Base-by-base conservation (phyloP, 1,140 invertebrate species). In the Lepidostoma basale region DNA sequence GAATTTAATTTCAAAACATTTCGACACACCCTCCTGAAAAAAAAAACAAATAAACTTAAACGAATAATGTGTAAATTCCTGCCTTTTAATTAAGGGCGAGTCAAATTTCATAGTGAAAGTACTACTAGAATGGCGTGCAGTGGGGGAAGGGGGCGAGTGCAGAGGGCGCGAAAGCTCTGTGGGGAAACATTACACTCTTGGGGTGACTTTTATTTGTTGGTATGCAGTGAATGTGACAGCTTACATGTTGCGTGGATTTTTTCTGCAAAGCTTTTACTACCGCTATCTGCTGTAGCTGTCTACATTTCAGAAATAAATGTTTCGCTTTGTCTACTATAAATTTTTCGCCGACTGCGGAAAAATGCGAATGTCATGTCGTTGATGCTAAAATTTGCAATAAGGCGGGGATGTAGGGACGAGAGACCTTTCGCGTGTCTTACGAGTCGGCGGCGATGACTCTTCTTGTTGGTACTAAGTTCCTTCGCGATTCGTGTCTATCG, bases 181-280 rank as follows among this genome's bases (percentile, higher is more conserved):
- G 26, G 26, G 52, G 28, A 33, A 9, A 22, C n/a, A 36, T 18
- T 56, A 22, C 52, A 56, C 52, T 56, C 18, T 20, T 12, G 52
- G 52, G 52, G 52, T 56, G 52, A 56, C 30, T 56, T 56, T 56
- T 56, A 56, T 56, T 56, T 56, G 52, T 56, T 56, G 52, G 52
- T 56, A 56, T 56, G 26, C 52, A 36, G 52, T 56, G 52, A 56
- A 56, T 56, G 52, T 56, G 52, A 56, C 52, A 56, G 52, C 52
- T 56, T 20, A 56, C 52, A 56, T 56, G 52, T 36, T 56, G 52
- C 52, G 28, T 22, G 52, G 52, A 56, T 23, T 49, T 49, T 33
- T 56, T 56, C 36, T 39, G n/a, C 52, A 16, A 16, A 56, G 36
- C 25, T 49, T 23, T 49, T 47, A 6, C 33, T 30, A 18, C 52